Conservation (phyloP, 2,113 vertebrate species). For the Ciconia stormi region DNA sequence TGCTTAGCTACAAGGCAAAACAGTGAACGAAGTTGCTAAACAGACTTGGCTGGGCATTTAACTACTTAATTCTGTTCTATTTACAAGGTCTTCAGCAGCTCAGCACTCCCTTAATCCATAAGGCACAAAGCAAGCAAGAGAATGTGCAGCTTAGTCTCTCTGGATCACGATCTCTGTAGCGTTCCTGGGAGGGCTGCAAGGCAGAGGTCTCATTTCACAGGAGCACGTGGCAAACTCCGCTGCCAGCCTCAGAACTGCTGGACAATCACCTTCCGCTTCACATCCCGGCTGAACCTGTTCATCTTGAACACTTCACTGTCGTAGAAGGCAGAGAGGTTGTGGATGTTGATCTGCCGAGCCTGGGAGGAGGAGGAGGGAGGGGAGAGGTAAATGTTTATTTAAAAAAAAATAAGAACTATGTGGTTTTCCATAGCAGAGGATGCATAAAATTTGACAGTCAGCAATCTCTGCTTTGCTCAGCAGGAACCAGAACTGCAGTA, state of each 20-base stretch:
- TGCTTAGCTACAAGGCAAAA: slow-evolving; percentile 40
- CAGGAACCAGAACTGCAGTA: slow-evolving; percentile 32
- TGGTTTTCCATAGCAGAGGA: background rate
- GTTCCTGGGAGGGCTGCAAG: background rate
- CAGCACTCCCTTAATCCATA: background rate
- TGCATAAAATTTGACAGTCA: background rate
- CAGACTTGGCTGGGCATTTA: slow-evolving; percentile 28
- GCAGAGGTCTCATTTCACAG: background rate
- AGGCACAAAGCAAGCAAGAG: background rate
- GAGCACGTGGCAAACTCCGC: background rate
- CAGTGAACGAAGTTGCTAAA: background rate
- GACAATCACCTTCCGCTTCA: slow-evolving; percentile 89
- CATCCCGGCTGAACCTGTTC: slow-evolving; percentile 89
- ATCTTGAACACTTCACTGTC: slow-evolving; percentile 90
- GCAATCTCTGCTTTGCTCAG: slow-evolving; percentile 11
- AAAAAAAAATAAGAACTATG: background rate
- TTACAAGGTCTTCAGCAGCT: slow-evolving; percentile 47
- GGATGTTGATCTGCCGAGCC: slow-evolving; percentile 97
- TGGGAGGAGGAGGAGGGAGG: slow-evolving; percentile 18
- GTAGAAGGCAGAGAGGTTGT: slow-evolving; percentile 91
- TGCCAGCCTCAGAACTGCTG: slow-evolving; percentile 85
- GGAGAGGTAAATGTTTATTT: background rate
- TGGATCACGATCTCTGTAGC: background rate
- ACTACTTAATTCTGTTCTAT: slow-evolving; percentile 42
- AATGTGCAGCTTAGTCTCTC: background rate